These are phyloP conservation scores for Pungitius pungitius DNA, from an alignment of 2,113 vertebrate species.

Conservation along the genomic window DNA sequence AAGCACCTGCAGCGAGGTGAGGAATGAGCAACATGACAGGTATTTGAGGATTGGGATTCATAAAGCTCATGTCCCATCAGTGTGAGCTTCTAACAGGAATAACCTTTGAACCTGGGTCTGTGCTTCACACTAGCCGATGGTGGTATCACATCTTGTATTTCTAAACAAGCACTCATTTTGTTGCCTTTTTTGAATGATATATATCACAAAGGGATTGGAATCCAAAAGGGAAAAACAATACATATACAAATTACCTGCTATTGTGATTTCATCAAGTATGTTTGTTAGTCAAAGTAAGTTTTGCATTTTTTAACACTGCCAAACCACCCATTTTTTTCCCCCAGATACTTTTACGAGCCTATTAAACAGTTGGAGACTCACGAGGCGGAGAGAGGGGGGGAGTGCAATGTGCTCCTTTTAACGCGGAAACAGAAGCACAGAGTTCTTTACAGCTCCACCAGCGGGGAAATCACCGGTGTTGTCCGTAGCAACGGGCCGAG, in stretches of 20 bases:
- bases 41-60: conserved; percentile 44
- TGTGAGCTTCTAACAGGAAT: conserved; percentile 26
- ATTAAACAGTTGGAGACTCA: no score
- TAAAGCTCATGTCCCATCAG: conserved; percentile 35
- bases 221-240: background rate
- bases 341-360: no score
- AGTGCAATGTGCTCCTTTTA: no score
- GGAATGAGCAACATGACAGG: conserved; percentile 27
- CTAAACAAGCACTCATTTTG: no score
- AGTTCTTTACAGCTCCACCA: background rate
- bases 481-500: background rate
- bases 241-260: no score
- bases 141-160: no score
- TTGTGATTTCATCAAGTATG: no score
- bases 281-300: background rate
- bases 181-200: background rate
- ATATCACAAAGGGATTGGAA: background rate
- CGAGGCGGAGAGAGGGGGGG: no score
- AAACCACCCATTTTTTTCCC: no score
- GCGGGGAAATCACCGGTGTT: no score
- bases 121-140: conserved; percentile 3
- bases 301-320: no score
- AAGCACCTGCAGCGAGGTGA: conserved; percentile 20
- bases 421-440: background rate
- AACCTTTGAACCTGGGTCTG: conserved; percentile 25